Percentiles rank a stretch among this genome's conserved stretches.
Conservation (phyloP, 2,797 vertebrate genomes). For the Ataeniobius toweri region DNA sequence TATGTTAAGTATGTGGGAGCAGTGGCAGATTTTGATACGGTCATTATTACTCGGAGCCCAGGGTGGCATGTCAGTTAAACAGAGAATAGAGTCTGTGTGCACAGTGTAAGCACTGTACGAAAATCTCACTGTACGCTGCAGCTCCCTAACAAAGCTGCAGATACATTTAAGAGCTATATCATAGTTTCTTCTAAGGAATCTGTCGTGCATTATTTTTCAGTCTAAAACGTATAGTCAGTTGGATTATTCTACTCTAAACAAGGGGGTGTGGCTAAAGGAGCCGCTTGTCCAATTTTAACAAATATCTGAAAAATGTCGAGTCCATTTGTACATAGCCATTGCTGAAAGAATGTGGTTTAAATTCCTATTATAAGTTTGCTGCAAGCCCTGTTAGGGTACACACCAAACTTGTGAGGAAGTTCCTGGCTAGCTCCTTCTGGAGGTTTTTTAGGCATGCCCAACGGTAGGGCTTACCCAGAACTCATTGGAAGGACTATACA, state of each 20-base stretch:
- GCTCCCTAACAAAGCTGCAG: not conserved
- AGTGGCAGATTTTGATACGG: not conserved
- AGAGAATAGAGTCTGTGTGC: not conserved
- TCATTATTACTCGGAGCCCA: not conserved
- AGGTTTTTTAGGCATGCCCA: not conserved
- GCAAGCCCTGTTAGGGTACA: too few species aligned
- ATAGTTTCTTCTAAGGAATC: not conserved
- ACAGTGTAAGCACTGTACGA: not conserved
- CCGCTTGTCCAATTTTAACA: too few species aligned
- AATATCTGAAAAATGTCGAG: not conserved
- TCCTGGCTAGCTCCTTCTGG: not conserved
- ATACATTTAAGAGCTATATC: not conserved
- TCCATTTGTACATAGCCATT: not conserved
- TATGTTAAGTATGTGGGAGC: conserved; percentile 18
- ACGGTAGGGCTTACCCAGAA: not conserved
- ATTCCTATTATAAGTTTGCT: too few species aligned
- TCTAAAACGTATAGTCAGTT: too few species aligned
- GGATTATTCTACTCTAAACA: not conserved
- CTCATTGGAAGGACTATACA: not conserved
- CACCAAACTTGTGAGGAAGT: too few species aligned
- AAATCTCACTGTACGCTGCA: not conserved
- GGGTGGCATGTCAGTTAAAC: not conserved
- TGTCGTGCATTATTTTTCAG: not conserved
- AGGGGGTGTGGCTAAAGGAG: not conserved
- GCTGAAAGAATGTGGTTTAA: not conserved